Evolutionary conservation across 2,797 vertebrate genomes (phyloP), one percentile per base, ranked within the genome.

Genomic region (Dendrocincla fuliginosa): DNA sequence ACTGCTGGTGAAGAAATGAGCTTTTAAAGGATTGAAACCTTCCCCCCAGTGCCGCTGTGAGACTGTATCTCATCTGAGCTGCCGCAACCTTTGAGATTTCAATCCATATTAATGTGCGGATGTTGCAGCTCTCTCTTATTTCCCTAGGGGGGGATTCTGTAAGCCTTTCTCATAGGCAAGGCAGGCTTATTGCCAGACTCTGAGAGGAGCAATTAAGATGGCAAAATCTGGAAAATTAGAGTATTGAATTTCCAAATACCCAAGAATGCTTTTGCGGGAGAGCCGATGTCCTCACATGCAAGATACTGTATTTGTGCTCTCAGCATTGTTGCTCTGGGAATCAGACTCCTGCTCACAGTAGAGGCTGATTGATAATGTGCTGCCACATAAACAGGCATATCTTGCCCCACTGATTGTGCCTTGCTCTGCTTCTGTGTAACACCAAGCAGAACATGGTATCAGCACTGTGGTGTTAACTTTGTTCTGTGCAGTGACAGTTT

Each of bases 121-220:
- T 93, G 74, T 73, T 94, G 88, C 92, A 94, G 84, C 89, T 89
- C 67, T 83, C 91, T 35, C 77, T 95, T 94, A 95, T 95, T 97
- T 96, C 94, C 86, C 95, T 25, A 3, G 56, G 52, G 76, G 41
- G 23, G 11, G 2, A 61, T 89, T 92, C 60, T 88, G 73, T 49
- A 79, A 77, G 71, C 35, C 32, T 87, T 78, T 87, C 87, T 93
- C 33, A 23, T 11, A 76, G 84, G 52, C 82, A 63, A 84, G 65
- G 57, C 87, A 71, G 82, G 79, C 73, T 89, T 42, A 32, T 85
- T 94, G 92, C 80, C 85, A 96, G 80, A 22, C 73, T 93, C 5
- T 1, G 85, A 86, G 56, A 90, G 49, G 24, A 84, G 56, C 91
- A 90, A 97, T 95, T 95, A 93, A 80, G 87, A 67, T 4, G 4